These are phyloP conservation scores for Eulemur coronatus DNA, from an alignment of 2,797 vertebrate species.

Conservation along the genomic window DNA sequence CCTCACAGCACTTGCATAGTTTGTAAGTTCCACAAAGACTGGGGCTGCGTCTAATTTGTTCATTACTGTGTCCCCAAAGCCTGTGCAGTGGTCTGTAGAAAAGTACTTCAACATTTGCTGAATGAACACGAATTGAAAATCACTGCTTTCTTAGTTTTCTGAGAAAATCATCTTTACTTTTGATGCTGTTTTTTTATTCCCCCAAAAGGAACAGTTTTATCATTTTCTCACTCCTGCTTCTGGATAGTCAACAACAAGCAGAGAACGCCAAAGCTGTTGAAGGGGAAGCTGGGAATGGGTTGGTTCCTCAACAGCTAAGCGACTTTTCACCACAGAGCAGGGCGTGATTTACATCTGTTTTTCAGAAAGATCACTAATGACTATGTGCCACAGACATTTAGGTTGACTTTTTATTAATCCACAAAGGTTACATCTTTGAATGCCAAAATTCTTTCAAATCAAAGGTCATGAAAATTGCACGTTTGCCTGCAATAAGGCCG, in stretches of 20 bases:
- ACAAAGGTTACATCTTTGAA: slow-evolving; percentile 31
- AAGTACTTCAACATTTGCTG: background rate
- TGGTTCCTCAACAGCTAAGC: background rate
- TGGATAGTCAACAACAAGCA: background rate
- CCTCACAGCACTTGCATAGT: background rate
- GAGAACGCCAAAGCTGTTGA: background rate
- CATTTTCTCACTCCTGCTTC: background rate
- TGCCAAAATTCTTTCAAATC: slow-evolving; percentile 37
- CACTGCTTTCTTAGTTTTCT: background rate
- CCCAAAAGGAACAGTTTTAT: background rate
- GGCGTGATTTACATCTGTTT: background rate
- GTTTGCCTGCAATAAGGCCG: background rate
- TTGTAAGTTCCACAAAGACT: background rate
- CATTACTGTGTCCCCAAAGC: too few species aligned
- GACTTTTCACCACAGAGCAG: background rate
- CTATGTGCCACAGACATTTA: background rate
- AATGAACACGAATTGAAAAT: background rate
- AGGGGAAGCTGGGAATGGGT: background rate
- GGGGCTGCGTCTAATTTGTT: background rate
- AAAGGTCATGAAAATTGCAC: slow-evolving; percentile 43
- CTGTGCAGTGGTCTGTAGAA: background rate
- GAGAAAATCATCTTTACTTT: background rate
- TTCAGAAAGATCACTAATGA: background rate
- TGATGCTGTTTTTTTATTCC: background rate
- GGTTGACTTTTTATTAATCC: slow-evolving; percentile 26